phyloP scores from a whole-genome alignment of 2,797 vertebrate genomes.

The Stomatorhinus walkeri region DNA sequence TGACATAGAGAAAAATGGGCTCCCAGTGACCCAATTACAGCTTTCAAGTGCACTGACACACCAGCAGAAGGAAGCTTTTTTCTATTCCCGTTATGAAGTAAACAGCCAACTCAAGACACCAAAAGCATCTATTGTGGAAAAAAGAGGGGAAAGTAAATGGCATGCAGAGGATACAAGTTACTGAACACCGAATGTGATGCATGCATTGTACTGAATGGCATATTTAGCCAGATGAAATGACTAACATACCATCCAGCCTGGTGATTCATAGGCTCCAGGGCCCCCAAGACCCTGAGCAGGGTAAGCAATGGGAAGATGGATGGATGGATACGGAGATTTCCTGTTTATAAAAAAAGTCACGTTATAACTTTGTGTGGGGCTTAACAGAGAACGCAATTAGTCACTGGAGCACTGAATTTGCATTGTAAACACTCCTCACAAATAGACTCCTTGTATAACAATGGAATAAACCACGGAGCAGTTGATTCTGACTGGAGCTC shows the following conservation, averaged over 20 bases:
- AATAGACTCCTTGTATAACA: neutral
- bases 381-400: neutral
- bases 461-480: neutral
- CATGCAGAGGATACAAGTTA: neutral
- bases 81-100: conserved; percentile 1
- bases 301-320: neutral
- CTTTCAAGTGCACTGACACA: conserved; percentile 21
- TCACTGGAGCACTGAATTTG: neutral
- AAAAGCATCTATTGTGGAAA: conserved; percentile 9
- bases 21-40: conserved; percentile 6
- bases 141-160: neutral
- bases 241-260: neutral
- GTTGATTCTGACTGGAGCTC: neutral
- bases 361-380: neutral
- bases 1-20: neutral
- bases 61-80: neutral
- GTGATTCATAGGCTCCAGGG: neutral
- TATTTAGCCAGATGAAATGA: conserved; percentile 1
- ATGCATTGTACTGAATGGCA: neutral
- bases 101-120: conserved; percentile 14
- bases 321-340: neutral
- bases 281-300: neutral
- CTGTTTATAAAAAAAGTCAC: neutral
- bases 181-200: neutral
- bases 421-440: neutral